Evolutionary conservation across 1,140 invertebrate species (phyloP).

Genomic region (Hycleus cichorii): DNA sequence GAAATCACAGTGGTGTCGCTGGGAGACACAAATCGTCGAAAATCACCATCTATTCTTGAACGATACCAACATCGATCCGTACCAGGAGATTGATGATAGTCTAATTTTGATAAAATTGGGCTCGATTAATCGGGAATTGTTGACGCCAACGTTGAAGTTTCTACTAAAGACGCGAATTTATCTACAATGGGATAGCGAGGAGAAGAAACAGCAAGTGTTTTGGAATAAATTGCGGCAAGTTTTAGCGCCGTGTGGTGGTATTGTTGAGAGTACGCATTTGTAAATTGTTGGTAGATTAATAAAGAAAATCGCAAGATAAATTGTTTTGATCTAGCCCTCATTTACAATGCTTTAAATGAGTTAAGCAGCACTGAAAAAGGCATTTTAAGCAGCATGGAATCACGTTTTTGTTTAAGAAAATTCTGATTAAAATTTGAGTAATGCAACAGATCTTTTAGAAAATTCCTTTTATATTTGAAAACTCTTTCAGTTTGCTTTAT

Average conservation of each 20-base stretch:
- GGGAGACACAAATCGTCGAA: slow-evolving; percentile 56
- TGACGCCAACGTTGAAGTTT: slow-evolving; percentile 51
- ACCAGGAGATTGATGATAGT: slow-evolving; percentile 42
- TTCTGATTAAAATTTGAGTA: too few relatives aligned
- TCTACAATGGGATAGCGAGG: slow-evolving; percentile 47
- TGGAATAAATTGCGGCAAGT: slow-evolving; percentile 43
- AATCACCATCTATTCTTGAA: slow-evolving; percentile 45
- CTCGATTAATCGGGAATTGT: slow-evolving; percentile 44
- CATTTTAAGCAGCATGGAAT: too few relatives aligned
- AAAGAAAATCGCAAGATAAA: neutral
- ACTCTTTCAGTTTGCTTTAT: too few relatives aligned
- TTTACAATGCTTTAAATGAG: neutral
- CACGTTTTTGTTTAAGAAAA: too few relatives aligned
- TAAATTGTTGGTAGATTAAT: slow-evolving; percentile 1
- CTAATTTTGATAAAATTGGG: slow-evolving; percentile 54
- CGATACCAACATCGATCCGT: slow-evolving; percentile 38
- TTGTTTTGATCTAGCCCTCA: neutral
- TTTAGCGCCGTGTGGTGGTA: slow-evolving; percentile 19
- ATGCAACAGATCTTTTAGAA: too few relatives aligned
- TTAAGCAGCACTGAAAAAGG: too few relatives aligned
- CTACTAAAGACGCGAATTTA: slow-evolving; percentile 57
- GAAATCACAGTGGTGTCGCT: slow-evolving; percentile 58
- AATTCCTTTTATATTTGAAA: too few relatives aligned
- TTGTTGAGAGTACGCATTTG: slow-evolving; percentile 20
- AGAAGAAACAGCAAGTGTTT: slow-evolving; percentile 44